Evolutionary conservation across 2,797 vertebrate species (phyloP), one percentile per base, ranked within the genome.

Genomic region (Eurystomus glaucurus): DNA sequence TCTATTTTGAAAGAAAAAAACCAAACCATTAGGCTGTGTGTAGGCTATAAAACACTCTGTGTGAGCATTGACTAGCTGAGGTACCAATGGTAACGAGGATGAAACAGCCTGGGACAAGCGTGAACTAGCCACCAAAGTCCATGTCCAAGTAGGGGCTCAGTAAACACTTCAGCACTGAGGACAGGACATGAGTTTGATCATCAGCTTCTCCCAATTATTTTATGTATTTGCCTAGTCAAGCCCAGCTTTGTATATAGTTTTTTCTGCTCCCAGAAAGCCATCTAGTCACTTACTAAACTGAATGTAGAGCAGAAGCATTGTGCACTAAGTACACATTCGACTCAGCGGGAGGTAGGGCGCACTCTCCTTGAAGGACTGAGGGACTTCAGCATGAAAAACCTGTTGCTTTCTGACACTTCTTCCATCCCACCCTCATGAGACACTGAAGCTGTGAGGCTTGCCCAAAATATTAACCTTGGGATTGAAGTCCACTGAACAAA

Each of bases 11-110:
- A 84, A 83, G 68, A 78, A 69, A 43, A 14, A 14, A 14, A 43
- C 11, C 11, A 43, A 43, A 51, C 48, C 48, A 64, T 28, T 69
- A 93, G 31, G n/a, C 26, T 77, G 15, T 22, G 31, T 31, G 62
- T 23, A 79, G 41, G 74, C 62, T 87, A 25, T 21, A 11, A 90
- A 93, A 87, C 3, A 25, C 54, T 87, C 65, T 41, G 50, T 93
- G 62, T 0, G 20, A 92, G 52, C 74, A 58, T 0, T 48, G 41
- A 60, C 64, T 87, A 58, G 65, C 52, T 62, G 50, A 88, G n/a
- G 41, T 58, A 78, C 33, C 54, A 79, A 6, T 3, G 8, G 23
- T 7, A 64, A 39, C 25, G 70, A 10, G 14, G 58, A 64, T 29
- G 45, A 79, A 91, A 79, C 33, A 68, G 54, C 21, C 43, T 28